phyloP scores from a whole-genome alignment of 1,140 invertebrate species.

The Tribolium castaneum region DNA sequence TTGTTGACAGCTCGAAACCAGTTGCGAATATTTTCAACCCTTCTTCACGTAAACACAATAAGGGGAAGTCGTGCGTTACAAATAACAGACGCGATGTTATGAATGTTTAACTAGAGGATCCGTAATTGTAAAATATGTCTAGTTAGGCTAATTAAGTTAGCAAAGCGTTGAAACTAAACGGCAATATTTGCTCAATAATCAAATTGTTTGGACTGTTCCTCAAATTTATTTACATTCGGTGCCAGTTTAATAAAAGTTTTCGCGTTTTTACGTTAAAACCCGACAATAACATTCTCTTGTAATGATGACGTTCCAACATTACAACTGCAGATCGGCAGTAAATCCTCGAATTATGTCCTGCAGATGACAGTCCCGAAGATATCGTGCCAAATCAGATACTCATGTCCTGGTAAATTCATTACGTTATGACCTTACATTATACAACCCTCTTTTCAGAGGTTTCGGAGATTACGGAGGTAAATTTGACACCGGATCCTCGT shows the following conservation, averaged over 20 bases:
- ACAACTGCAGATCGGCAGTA: constrained; percentile 3
- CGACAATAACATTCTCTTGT: background rate
- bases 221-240: too few species aligned
- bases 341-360: background rate
- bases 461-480: constrained; percentile 14
- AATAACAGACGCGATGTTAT: background rate
- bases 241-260: background rate
- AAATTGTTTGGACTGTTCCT: too few species aligned
- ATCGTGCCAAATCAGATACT: constrained; percentile 24
- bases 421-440: constrained; percentile 14
- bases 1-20: background rate
- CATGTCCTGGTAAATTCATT: background rate
- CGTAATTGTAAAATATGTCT: background rate
- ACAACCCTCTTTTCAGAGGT: constrained; percentile 1
- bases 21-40: constrained; percentile 11
- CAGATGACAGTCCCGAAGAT: constrained; percentile 15
- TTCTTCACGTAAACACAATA: constrained; percentile 3
- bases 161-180: too few species aligned
- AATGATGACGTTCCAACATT: constrained; percentile 10
- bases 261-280: background rate
- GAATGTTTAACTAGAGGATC: constrained; percentile 9
- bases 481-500: background rate
- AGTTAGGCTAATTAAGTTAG: background rate
- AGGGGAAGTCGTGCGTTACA: constrained; percentile 13
- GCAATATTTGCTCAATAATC: too few species aligned